Evolutionary conservation across 2,797 vertebrate genomes (phyloP), one percentile per base, ranked within the genome.

Genomic region (Perdix hodgsoniae): DNA sequence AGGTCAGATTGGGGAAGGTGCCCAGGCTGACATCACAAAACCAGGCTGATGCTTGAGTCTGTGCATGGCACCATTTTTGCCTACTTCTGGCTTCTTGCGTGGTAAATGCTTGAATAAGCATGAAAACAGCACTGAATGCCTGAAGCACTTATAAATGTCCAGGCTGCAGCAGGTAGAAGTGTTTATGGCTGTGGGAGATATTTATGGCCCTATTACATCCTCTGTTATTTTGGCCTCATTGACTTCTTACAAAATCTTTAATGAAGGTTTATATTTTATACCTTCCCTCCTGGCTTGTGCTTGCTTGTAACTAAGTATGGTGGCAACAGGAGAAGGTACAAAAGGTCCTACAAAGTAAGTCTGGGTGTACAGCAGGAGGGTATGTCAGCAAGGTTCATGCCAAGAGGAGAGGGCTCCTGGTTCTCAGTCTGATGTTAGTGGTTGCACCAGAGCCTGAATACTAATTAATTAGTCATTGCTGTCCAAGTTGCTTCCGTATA

Each of bases 151-250:
- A 52, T 52, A 86, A 93, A 84, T 67, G 83, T 45, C 82, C 81
- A 64, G 66, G 22, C 85, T 59, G 71, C 75, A 86, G 78, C 90
- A 89, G 78, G 88, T 81, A 75, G 95, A 92, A 77, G 90, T 95
- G 93, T 96, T 96, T 95, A 95, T 91, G 88, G 82, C 78, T 91
- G 83, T 80, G 71, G 93, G 87, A 95, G 93, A 92, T 82, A 91
- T 92, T 92, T 89, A 94, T 76, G 87, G 72, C 93, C 86, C 88
- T 91, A 56, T 93, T 91, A 91, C 90, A 77, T 64, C 84, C 92
- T 91, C 86, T 91, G 91, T 86, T 95, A 66, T 86, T 92, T 88
- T 92, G 91, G 89, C 71, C 74, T 88, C 52, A 5, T 83, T 80
- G 78, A 70, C 90, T 92, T 69, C 73, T 92, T 92, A 71, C 78